Conservation (phyloP, 2,113 vertebrate genomes). For the Ibidorhyncha struthersii region DNA sequence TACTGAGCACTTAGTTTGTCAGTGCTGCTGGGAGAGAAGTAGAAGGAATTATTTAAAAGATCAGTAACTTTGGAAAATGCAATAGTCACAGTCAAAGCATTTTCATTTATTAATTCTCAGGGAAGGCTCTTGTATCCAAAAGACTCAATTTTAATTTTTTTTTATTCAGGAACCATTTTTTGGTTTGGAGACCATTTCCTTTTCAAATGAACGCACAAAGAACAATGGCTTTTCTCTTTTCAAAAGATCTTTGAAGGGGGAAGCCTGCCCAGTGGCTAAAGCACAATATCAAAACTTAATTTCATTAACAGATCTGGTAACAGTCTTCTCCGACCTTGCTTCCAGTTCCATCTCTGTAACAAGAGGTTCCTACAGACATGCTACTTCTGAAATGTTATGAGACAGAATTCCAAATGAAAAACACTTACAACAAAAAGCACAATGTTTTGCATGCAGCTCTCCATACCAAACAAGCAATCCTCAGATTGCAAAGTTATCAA, state of each 20-base stretch:
- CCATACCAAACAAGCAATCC: background rate
- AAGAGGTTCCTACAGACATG: background rate
- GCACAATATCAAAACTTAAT: constrained; percentile 43
- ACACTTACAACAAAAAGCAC: background rate
- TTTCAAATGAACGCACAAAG: constrained; percentile 53
- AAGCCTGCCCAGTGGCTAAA: constrained; percentile 37
- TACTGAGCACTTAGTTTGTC: background rate
- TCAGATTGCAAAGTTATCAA: background rate
- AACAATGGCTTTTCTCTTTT: constrained; percentile 66
- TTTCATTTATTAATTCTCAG: background rate
- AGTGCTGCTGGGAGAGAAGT: background rate
- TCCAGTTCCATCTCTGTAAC: background rate
- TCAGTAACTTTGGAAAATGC: background rate
- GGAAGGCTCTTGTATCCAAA: background rate
- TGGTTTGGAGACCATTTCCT: constrained; percentile 62
- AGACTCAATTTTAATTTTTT: background rate
- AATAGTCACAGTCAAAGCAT: background rate
- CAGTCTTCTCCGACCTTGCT: constrained; percentile 1
- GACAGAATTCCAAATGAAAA: background rate
- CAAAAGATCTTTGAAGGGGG: constrained; percentile 45
- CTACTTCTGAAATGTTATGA: background rate
- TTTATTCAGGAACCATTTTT: constrained; percentile 48
- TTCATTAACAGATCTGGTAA: constrained; percentile 44
- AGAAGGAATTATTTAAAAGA: background rate
- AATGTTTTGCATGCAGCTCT: background rate